Conservation (phyloP, 2,888 invertebrate genomes). For the Dioctria linearis region DNA sequence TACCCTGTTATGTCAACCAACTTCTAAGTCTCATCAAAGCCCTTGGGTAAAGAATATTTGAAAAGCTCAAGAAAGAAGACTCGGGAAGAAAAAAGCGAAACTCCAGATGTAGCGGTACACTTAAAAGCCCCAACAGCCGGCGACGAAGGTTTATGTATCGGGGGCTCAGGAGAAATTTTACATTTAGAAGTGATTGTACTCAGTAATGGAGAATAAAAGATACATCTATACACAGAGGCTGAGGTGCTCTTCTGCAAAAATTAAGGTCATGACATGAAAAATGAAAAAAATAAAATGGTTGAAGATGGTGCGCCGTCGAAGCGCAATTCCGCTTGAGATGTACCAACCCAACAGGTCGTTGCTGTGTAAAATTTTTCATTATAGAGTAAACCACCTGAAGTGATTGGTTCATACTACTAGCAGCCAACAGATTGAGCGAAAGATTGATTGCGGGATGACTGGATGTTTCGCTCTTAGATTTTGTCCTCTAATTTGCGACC, state of each 20-base stretch:
- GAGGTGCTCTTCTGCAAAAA: slow-evolving; percentile 2
- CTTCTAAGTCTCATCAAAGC: background rate
- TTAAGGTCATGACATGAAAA: slow-evolving; percentile 13
- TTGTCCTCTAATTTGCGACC: slow-evolving; percentile 19
- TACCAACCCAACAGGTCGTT: background rate
- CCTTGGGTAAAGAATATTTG: background rate
- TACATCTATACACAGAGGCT: background rate
- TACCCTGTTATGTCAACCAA: background rate
- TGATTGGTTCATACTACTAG: background rate
- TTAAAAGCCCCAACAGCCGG: background rate
- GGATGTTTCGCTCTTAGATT: background rate
- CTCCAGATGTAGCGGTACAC: slow-evolving; percentile 1
- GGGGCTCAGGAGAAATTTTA: background rate
- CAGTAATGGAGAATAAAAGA: background rate
- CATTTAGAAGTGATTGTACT: slow-evolving; percentile 2
- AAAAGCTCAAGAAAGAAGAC: background rate
- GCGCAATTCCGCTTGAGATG: background rate
- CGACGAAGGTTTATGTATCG: background rate
- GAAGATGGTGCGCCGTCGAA: background rate
- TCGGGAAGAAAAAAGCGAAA: background rate
- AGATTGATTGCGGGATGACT: background rate
- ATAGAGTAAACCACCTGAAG: background rate
- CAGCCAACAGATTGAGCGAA: background rate
- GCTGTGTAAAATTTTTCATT: background rate
- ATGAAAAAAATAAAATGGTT: slow-evolving; percentile 13